Percentiles rank a stretch among this genome's conserved stretches.
Conservation (phyloP, 1,140 invertebrate species). For the Uloborus diversus region DNA sequence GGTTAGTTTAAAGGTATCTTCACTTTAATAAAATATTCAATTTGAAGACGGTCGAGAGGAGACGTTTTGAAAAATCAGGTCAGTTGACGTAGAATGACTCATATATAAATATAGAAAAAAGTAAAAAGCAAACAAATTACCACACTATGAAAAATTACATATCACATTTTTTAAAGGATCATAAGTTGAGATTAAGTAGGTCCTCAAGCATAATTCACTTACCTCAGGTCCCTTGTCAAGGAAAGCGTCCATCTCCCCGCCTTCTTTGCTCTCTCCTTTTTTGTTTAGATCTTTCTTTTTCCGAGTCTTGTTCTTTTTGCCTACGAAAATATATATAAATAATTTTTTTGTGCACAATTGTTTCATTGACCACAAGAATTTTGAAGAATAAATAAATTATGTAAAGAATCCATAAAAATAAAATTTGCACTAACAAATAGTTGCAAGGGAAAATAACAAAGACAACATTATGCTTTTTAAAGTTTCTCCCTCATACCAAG, state of each 20-base stretch:
- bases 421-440: not conserved
- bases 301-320: conserved; percentile 40
- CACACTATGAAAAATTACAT: no score
- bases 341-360: not conserved
- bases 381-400: not conserved
- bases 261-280: conserved; percentile 46
- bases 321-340: not conserved
- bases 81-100: no score
- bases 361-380: not conserved
- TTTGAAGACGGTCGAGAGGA: no score
- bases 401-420: not conserved
- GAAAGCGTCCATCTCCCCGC: conserved; percentile 53
- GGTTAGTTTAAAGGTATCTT: no score
- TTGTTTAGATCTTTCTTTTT: conserved; percentile 50
- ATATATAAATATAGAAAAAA: no score
- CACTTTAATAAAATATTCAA: no score
- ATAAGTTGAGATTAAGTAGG: no score
- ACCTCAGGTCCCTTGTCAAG: conserved; percentile 39
- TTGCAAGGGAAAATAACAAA: not conserved
- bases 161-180: no score
- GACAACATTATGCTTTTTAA: not conserved
- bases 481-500: not conserved
- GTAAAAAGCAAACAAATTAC: no score
- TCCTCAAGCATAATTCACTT: no score
- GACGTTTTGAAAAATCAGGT: no score